A percentile compares a stretch with the other conserved stretches of the same genome.
Evolutionary conservation across 1,140 invertebrate genomes (phyloP).

Genomic region (Marisa cornuarietis): DNA sequence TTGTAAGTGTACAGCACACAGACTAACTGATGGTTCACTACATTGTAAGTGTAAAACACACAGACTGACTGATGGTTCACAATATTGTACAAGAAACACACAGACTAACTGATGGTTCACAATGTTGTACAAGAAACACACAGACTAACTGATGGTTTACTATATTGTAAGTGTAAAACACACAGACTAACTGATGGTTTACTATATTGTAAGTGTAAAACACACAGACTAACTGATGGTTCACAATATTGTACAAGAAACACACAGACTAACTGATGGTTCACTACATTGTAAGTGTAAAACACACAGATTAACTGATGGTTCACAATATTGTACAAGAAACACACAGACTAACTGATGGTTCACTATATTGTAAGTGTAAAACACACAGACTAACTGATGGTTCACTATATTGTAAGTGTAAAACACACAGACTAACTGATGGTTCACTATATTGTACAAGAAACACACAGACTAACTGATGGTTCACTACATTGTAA

Average conservation of each 20-base stretch:
- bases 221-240: not conserved
- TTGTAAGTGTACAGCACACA: too few species aligned
- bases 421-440: not conserved
- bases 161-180: too few species aligned
- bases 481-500: not conserved
- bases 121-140: too few species aligned
- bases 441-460: too few species aligned
- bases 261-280: not conserved
- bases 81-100: too few species aligned
- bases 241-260: too few species aligned
- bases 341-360: not conserved
- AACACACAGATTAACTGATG: not conserved
- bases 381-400: not conserved
- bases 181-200: not conserved
- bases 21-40: not conserved
- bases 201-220: not conserved
- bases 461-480: not conserved
- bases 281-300: not conserved
- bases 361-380: not conserved
- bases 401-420: not conserved
- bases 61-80: not conserved
- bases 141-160: not conserved
- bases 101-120: not conserved
- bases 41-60: too few species aligned
- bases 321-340: too few species aligned